A percentile compares a stretch with the other conserved stretches of the same genome.
phyloP scores from a whole-genome alignment of 2,797 vertebrate genomes.

The Percopsis omiscomaycus region DNA sequence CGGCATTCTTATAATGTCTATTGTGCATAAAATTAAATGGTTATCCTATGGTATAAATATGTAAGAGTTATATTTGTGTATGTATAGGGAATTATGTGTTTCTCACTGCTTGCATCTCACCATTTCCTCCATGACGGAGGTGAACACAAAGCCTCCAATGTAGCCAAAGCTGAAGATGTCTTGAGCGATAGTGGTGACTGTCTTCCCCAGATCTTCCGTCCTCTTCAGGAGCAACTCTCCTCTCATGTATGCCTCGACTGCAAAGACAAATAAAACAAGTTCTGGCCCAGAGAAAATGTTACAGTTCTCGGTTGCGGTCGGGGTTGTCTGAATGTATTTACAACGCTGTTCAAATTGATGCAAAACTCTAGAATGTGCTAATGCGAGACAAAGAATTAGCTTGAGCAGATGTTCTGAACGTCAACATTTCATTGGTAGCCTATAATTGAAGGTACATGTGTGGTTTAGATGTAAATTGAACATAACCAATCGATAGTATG shows the following conservation, averaged over 20 bases:
- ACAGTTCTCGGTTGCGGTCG: not conserved
- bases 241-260: constrained; percentile 74
- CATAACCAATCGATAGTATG: too few relatives aligned
- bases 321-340: not conserved
- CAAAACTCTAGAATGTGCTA: not conserved
- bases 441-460: too few relatives aligned
- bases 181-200: constrained; percentile 72
- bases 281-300: not conserved
- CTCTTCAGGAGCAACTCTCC: constrained; percentile 76
- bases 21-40: too few relatives aligned
- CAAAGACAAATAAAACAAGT: not conserved
- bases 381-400: not conserved
- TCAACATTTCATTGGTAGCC: too few relatives aligned
- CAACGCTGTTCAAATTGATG: not conserved
- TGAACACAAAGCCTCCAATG: constrained; percentile 81
- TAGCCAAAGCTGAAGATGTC: constrained; percentile 82
- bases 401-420: not conserved
- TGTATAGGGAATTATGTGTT: not conserved
- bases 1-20: not conserved
- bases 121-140: constrained; percentile 79
- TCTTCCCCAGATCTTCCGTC: constrained; percentile 76
- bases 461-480: too few relatives aligned
- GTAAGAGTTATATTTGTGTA: too few relatives aligned
- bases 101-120: constrained; percentile 47
- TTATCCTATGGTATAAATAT: too few relatives aligned